Percentiles rank a stretch among this genome's conserved stretches.
Evolutionary conservation across 2,113 vertebrate genomes (phyloP).

Genomic region (Morone saxatilis): DNA sequence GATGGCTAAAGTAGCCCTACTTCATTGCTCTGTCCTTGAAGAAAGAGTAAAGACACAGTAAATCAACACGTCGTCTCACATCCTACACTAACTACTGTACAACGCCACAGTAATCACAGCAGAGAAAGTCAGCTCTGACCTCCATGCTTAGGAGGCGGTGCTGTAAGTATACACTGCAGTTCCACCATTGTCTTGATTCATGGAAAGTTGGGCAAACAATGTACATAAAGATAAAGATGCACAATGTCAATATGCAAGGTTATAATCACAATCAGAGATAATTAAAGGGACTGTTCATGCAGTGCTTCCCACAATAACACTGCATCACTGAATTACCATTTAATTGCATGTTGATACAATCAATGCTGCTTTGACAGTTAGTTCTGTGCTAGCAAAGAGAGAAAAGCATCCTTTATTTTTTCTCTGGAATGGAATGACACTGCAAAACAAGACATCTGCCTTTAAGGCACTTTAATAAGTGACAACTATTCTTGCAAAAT

Average conservation of each 20-base stretch:
- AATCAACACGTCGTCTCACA: constrained; percentile 32
- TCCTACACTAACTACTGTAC: constrained; percentile 37
- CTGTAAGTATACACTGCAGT: constrained; percentile 12
- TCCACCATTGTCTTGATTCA: constrained; percentile 34
- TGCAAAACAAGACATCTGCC: constrained; percentile 27
- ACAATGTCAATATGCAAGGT: constrained; percentile 40
- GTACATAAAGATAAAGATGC: constrained; percentile 52
- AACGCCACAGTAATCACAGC: constrained; percentile 45
- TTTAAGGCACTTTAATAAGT: background rate
- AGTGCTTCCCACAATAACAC: constrained; percentile 49
- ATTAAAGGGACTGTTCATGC: constrained; percentile 66
- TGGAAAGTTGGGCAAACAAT: constrained; percentile 62
- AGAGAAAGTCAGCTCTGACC: constrained; percentile 43
- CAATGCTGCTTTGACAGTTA: constrained; percentile 64
- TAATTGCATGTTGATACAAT: constrained; percentile 76
- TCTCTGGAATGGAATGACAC: constrained; percentile 12
- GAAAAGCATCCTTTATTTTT: constrained; percentile 5
- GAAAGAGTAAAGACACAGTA: constrained; percentile 50
- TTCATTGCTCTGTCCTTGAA: constrained; percentile 53
- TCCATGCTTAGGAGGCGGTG: constrained; percentile 25
- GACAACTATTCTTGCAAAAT: constrained; percentile 14
- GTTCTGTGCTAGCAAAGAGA: constrained; percentile 9
- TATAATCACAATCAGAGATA: constrained; percentile 76
- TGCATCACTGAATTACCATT: constrained; percentile 69
- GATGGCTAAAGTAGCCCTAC: constrained; percentile 23